These are phyloP conservation scores for Natrix natrix DNA, from an alignment of 2,797 vertebrate genomes.

Conservation along the genomic window DNA sequence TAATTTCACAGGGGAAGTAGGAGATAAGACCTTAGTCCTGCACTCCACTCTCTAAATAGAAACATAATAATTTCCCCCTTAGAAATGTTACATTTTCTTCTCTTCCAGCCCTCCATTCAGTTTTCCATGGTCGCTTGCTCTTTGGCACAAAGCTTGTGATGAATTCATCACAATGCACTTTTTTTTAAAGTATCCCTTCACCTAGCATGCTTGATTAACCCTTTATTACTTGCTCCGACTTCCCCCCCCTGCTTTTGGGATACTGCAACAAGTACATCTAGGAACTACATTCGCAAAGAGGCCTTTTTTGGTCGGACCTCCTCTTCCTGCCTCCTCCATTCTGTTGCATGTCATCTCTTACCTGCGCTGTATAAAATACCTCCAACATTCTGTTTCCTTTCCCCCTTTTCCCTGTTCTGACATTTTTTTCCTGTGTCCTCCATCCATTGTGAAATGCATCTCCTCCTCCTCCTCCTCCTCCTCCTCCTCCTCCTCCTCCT, in stretches of 20 bases:
- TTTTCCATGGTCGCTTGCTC: neutral
- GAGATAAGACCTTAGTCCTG: neutral
- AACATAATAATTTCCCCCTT: neutral
- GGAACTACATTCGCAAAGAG: neutral
- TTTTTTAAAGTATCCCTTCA: neutral
- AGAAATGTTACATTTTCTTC: neutral
- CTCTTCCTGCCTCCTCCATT: neutral
- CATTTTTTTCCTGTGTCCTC: neutral
- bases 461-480: neutral
- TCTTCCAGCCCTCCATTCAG: neutral
- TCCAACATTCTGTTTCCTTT: neutral
- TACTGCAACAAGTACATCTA: neutral
- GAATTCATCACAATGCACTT: neutral
- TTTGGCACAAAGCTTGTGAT: neutral
- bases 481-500: neutral
- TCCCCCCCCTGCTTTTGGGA: neutral
- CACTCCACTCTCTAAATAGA: neutral
- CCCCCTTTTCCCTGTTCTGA: neutral
- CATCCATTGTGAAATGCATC: neutral
- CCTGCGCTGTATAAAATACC: neutral
- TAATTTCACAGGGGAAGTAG: neutral
- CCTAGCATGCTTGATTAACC: constrained; percentile 8
- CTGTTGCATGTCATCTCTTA: neutral
- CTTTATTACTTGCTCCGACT: neutral
- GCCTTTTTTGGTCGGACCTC: neutral